Base-by-base conservation (phyloP, 2,888 invertebrate genomes). In the Rhyacophila evoluta region DNA sequence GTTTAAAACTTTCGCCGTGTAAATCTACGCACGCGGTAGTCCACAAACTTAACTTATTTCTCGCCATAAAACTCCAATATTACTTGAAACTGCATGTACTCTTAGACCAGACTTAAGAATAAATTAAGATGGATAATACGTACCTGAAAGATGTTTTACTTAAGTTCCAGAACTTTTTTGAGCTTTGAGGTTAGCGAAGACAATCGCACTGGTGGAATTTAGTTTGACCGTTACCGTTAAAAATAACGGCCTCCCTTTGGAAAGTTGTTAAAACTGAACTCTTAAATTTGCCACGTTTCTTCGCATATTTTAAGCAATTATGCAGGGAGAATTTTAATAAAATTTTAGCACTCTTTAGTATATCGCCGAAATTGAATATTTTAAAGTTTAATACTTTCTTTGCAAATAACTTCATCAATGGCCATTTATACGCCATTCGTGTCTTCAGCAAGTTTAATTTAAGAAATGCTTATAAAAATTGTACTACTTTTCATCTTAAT, bases 141-240 rank as follows among this genome's bases (percentile, higher is more conserved):
- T 72, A 37, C 1, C 15, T 55, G 37, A 36, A 37, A 37, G 38
- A 33, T 72, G 29, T 27, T 72, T 72, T 38, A 15, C 27, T 74
- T 28, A 28, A 29, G 38, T 25, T 74, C 15, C 1, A 10, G 55
- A 74, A 74, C 12, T 74, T 41, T 3, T 8, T n/a, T 28, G 69
- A 29, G 29, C 15, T 27, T 27, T 33, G 29, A 33, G 55, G 55
- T 55, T 55, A 55, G 55, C 2, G 19, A 75, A 72, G 71, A 72
- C 75, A 72, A 75, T 67, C 75, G 25, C 41, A n/a, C 37, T 29
- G 27, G 55, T 68, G 8, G 72, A 38, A 55, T 79, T 78, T 39
- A 78, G 38, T 78, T 71, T 29, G 41, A 27, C 38, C 41, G 15
- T 72, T 76, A 71, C 39, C 75, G 79, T 75, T 72, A 79, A 72